A percentile compares a stretch with the other conserved stretches of the same genome.
phyloP scores from a whole-genome alignment of 2,888 invertebrate genomes.

The Eretmocerus hayati region DNA sequence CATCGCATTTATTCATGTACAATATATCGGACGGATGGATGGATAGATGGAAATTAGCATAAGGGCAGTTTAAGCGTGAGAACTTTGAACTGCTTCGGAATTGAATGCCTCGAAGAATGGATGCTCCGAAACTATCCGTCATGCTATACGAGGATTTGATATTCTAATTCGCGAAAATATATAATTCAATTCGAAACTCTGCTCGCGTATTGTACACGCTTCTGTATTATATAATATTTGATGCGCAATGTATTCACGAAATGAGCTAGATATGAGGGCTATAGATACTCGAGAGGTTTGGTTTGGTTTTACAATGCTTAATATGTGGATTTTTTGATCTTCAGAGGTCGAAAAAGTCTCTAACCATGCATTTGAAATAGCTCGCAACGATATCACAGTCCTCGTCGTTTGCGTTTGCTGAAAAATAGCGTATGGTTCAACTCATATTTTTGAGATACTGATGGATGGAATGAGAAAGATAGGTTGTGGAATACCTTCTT shows the following conservation, averaged over 20 bases:
- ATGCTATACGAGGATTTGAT: conserved; percentile 18
- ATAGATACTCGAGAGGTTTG: too few species aligned
- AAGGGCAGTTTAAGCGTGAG: conserved; percentile 25
- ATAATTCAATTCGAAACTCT: conserved; percentile 13
- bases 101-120: conserved; percentile 10
- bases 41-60: conserved; percentile 25
- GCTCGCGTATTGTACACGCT: too few species aligned
- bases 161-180: conserved; percentile 20
- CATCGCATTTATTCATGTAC: conserved; percentile 18
- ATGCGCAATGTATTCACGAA: too few species aligned
- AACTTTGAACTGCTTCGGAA: conserved; percentile 19
- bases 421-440: neutral
- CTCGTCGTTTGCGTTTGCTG: conserved; percentile 4
- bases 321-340: neutral
- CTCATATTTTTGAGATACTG: neutral
- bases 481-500: conserved; percentile 3
- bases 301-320: too few species aligned
- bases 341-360: conserved; percentile 3
- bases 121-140: conserved; percentile 16
- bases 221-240: too few species aligned
- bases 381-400: conserved; percentile 2
- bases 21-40: too few species aligned
- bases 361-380: conserved; percentile 12
- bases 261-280: too few species aligned
- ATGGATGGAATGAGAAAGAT: neutral